These are phyloP conservation scores for Mionectes olivaceus DNA, from an alignment of 2,797 vertebrate species.

Conservation along the genomic window DNA sequence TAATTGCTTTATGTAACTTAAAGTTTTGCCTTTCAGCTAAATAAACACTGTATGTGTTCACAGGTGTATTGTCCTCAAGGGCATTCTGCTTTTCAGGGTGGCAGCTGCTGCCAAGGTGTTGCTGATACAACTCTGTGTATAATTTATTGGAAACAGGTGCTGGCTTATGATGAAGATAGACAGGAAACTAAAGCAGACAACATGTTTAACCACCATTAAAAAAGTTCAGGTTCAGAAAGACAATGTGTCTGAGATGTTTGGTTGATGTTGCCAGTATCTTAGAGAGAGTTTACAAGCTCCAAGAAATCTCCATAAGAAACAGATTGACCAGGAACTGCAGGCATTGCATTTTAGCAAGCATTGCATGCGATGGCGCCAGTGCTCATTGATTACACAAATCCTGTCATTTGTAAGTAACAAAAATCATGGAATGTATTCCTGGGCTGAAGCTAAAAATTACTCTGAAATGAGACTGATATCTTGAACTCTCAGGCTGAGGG, in stretches of 20 bases:
- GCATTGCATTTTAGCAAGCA: constrained; percentile 62
- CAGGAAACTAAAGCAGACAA: constrained; percentile 82
- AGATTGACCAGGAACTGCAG: constrained; percentile 72
- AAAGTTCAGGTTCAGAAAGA: constrained; percentile 79
- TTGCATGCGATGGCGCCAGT: constrained; percentile 47
- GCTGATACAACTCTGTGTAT: constrained; percentile 78
- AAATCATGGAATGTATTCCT: constrained; percentile 45
- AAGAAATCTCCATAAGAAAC: constrained; percentile 71
- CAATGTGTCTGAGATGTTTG: constrained; percentile 80
- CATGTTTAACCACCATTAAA: constrained; percentile 80
- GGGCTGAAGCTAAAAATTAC: constrained; percentile 59
- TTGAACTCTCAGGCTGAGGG: not conserved
- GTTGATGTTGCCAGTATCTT: constrained; percentile 75
- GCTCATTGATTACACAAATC: constrained; percentile 68
- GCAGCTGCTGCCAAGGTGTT: constrained; percentile 82
- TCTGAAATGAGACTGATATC: constrained; percentile 56
- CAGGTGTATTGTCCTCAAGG: constrained; percentile 84
- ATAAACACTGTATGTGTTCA: constrained; percentile 83
- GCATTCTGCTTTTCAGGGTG: constrained; percentile 76
- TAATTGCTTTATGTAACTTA: constrained; percentile 82
- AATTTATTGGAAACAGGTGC: constrained; percentile 86
- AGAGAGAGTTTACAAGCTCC: constrained; percentile 65
- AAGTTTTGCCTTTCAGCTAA: constrained; percentile 81
- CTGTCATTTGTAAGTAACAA: constrained; percentile 53
- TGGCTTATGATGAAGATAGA: constrained; percentile 81